Conservation (phyloP, 1,140 invertebrate genomes). For the Trichoplusia ni region DNA sequence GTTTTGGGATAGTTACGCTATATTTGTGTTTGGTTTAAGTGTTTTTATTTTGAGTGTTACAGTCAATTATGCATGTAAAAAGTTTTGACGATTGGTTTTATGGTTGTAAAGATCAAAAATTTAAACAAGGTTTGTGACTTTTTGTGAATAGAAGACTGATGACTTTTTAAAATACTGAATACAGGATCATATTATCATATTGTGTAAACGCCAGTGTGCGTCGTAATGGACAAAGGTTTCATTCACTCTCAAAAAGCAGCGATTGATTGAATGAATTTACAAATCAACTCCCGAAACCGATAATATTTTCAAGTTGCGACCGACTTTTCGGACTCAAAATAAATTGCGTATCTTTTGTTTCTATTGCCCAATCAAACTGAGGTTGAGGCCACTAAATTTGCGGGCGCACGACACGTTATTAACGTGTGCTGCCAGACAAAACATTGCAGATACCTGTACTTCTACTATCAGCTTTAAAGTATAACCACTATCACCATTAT, state of each 20-base stretch:
- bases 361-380: slow-evolving; percentile 48
- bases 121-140: too few species aligned
- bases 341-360: slow-evolving; percentile 55
- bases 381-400: slow-evolving; percentile 23
- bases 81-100: too few species aligned
- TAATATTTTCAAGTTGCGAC: slow-evolving; percentile 40
- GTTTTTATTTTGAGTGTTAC: slow-evolving; percentile 2
- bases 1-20: slow-evolving; percentile 7
- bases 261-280: neutral
- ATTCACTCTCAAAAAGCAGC: neutral
- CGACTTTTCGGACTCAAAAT: slow-evolving; percentile 39
- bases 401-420: neutral
- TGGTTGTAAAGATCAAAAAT: too few species aligned
- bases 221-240: too few species aligned
- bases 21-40: slow-evolving; percentile 23
- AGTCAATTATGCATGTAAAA: neutral
- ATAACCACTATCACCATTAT: too few species aligned
- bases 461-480: neutral
- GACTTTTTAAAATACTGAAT: too few species aligned
- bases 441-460: neutral
- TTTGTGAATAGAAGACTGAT: too few species aligned
- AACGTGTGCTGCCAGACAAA: neutral
- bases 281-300: neutral
- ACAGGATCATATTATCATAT: too few species aligned
- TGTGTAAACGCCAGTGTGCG: too few species aligned